Evolutionary conservation across 2,113 vertebrate species (phyloP).

Genomic region (Xyliphius kryptos): DNA sequence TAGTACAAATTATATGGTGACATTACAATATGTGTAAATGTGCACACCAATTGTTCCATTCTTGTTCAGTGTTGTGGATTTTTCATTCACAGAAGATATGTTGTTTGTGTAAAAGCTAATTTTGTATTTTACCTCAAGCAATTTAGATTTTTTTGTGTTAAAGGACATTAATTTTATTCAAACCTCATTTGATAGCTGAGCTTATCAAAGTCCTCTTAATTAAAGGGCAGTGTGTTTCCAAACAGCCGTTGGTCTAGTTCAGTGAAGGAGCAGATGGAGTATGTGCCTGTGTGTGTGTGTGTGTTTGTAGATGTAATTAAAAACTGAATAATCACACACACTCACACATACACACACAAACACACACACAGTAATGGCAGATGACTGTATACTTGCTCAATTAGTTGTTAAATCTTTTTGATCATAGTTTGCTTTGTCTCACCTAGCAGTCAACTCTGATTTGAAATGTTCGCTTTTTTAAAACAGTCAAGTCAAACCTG

Average conservation of each 20-base stretch:
- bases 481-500: too few species aligned
- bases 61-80: too few species aligned
- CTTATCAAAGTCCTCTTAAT: conserved; percentile 22
- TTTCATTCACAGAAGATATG: background rate
- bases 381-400: too few species aligned
- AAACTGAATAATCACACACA: conserved; percentile 12
- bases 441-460: too few species aligned
- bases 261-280: conserved; percentile 23
- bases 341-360: conserved; percentile 9
- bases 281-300: conserved; percentile 11
- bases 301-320: background rate
- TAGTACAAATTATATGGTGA: too few species aligned
- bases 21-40: too few species aligned
- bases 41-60: too few species aligned
- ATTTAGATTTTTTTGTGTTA: background rate
- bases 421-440: too few species aligned
- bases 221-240: conserved; percentile 21
- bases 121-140: background rate
- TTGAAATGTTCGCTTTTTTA: too few species aligned
- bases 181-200: conserved; percentile 2
- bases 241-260: conserved; percentile 17
- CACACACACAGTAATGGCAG: background rate
- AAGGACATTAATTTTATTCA: conserved; percentile 7
- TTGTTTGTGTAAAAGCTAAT: background rate
- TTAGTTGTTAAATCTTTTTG: too few species aligned